Evolutionary conservation across 2,797 vertebrate genomes (phyloP), one percentile per base, ranked within the genome.

Genomic region (Limosa lapponica): DNA sequence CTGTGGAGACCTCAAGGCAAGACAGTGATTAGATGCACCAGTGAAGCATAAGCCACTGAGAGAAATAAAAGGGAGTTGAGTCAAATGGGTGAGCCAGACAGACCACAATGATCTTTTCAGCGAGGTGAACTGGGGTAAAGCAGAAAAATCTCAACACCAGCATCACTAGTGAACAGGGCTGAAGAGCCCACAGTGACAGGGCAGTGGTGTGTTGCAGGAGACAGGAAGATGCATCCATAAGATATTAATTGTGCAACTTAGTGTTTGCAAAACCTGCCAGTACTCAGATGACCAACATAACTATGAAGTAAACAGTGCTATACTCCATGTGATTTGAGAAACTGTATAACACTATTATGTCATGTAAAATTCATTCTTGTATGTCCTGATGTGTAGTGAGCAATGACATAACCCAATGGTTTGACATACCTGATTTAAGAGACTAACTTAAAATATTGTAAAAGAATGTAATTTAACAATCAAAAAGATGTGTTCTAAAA

Each of bases 1-100:
- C 72, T 71, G 52, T 58, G 57, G 73, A 86, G 66, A 87, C 59
- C 87, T 90, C 73, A 73, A 84, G 93, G 80, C 95, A 92, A 90
- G 87, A 44, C 91, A 54, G n/a, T 57, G 75, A 93, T 86, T 66
- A 89, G 81, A 87, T 89, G 69, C 59, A 89, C 28, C 78, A 93
- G 39, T 73, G 83, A 82, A 89, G 89, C 58, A 84, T 59, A 87
- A 93, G 67, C n/a, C 54, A 78, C 61, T 44, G 59, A 77, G 36
- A 77, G 71, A 89, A 89, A 90, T 72, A 49, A 89, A 84, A 92
- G 48, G 25, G 30, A 69, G 34, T 37, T 59, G 88, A 91, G 43
- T 87, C 79, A 82, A 95, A 93, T 9, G 48, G 73, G 62, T 93
- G 62, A 94, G 51, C 75, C 70, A 94, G 71, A 32, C 75, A 89